phyloP scores from a whole-genome alignment of 2,113 vertebrate species.

The Zosterops hypoxanthus region DNA sequence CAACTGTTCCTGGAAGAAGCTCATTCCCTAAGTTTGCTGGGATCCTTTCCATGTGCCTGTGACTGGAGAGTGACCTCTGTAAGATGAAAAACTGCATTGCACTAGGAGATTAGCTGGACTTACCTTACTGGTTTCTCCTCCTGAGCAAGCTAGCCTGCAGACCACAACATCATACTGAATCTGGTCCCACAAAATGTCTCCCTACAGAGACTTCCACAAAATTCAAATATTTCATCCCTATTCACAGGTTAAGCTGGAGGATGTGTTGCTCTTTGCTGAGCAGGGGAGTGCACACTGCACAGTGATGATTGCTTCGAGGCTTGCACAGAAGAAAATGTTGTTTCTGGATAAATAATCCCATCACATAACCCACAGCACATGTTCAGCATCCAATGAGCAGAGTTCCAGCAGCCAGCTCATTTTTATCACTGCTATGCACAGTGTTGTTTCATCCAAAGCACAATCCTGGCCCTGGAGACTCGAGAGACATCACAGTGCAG shows the following conservation, averaged over 20 bases:
- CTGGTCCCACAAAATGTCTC: not conserved
- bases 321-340: not conserved
- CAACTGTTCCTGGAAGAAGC: not conserved
- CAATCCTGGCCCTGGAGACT: not conserved
- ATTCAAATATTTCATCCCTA: not conserved
- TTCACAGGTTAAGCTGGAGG: not conserved
- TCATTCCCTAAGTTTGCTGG: not conserved
- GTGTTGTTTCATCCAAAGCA: not conserved
- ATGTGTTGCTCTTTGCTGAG: not conserved
- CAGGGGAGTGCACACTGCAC: not conserved
- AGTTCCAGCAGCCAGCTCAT: not conserved
- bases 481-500: accelerated
- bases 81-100: not conserved
- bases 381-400: not conserved
- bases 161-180: not conserved
- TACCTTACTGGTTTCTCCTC: not conserved
- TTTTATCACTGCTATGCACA: not conserved
- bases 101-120: not conserved
- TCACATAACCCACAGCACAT: not conserved
- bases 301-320: not conserved
- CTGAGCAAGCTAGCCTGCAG: not conserved
- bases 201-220: not conserved
- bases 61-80: not conserved
- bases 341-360: not conserved
- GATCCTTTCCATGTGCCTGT: not conserved